phyloP scores from a whole-genome alignment of 1,140 invertebrate genomes.

The Bacillus rossius region DNA sequence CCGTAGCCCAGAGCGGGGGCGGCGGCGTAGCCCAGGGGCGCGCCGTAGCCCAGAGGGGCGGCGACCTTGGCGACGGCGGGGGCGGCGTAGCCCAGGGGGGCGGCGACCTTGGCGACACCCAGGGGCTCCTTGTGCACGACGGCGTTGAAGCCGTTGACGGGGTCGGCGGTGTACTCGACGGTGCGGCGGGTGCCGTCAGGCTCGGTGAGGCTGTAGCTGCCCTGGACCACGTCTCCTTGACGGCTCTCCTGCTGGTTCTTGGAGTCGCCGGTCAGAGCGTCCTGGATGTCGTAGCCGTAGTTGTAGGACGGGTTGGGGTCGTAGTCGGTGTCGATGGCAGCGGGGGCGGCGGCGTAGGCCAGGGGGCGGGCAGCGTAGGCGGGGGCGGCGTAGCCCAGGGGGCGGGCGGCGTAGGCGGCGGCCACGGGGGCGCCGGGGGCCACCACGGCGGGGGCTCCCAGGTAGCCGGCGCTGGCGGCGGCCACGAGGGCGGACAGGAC shows the following conservation, averaged over 20 bases:
- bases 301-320: conserved; percentile 38
- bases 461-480: conserved; percentile 7
- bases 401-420: conserved; percentile 23
- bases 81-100: conserved; percentile 26
- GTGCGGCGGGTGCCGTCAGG: conserved; percentile 11
- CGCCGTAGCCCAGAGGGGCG: conserved; percentile 7
- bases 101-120: conserved; percentile 21
- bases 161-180: conserved; percentile 48
- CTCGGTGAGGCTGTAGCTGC: conserved; percentile 36
- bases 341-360: conserved; percentile 13
- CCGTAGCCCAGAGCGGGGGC: conserved; percentile 3
- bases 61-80: conserved; percentile 26
- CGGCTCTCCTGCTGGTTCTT: conserved; percentile 59
- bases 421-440: conserved; percentile 29
- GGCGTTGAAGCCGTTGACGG: conserved; percentile 21
- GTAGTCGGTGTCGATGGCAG: conserved; percentile 17
- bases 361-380: conserved; percentile 23
- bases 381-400: conserved; percentile 27
- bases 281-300: conserved; percentile 54
- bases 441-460: conserved; percentile 7
- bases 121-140: conserved; percentile 33
- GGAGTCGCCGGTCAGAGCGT: conserved; percentile 57
- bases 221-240: conserved; percentile 43
- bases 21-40: conserved; percentile 9
- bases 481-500: conserved; percentile 6